Percentiles rank a stretch among this genome's conserved stretches.
Evolutionary conservation across 1,140 invertebrate species (phyloP).

Genomic region (Limonius californicus): DNA sequence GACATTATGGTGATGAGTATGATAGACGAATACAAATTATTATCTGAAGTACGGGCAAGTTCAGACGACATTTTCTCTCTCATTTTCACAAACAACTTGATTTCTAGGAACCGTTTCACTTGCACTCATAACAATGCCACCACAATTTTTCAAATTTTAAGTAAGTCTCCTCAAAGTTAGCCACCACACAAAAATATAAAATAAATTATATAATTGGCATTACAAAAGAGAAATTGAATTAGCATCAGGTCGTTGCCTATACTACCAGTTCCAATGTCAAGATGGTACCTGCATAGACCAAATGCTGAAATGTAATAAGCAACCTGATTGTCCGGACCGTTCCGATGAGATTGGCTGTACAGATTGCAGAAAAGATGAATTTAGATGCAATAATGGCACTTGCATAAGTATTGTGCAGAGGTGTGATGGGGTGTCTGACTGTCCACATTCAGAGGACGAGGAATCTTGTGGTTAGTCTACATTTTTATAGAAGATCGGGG

Average conservation of each 20-base stretch:
- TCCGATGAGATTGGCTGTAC: slow-evolving; percentile 60
- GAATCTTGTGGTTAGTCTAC: slow-evolving; percentile 51
- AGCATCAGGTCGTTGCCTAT: slow-evolving; percentile 20
- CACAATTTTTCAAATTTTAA: too few relatives aligned
- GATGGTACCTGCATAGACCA: slow-evolving; percentile 56
- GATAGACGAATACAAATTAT: too few relatives aligned
- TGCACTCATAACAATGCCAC: too few relatives aligned
- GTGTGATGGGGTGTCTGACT: slow-evolving; percentile 62
- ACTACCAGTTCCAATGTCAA: slow-evolving; percentile 54
- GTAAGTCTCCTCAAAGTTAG: too few relatives aligned
- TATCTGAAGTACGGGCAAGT: too few relatives aligned
- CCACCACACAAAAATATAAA: too few relatives aligned
- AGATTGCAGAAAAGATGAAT: slow-evolving; percentile 49
- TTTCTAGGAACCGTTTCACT: too few relatives aligned
- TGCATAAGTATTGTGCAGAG: slow-evolving; percentile 60
- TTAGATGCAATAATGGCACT: slow-evolving; percentile 57
- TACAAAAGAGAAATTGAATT: not conserved
- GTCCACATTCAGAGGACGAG: slow-evolving; percentile 60
- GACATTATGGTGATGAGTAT: too few relatives aligned
- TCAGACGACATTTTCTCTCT: too few relatives aligned
- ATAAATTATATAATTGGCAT: too few relatives aligned
- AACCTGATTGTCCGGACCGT: slow-evolving; percentile 60
- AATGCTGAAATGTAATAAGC: slow-evolving; percentile 53
- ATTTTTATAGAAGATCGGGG: too few relatives aligned
- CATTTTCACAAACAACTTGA: too few relatives aligned